A percentile compares a stretch with the other conserved stretches of the same genome.
phyloP scores from a whole-genome alignment of 1,140 invertebrate species.

The Dreissena polymorpha region DNA sequence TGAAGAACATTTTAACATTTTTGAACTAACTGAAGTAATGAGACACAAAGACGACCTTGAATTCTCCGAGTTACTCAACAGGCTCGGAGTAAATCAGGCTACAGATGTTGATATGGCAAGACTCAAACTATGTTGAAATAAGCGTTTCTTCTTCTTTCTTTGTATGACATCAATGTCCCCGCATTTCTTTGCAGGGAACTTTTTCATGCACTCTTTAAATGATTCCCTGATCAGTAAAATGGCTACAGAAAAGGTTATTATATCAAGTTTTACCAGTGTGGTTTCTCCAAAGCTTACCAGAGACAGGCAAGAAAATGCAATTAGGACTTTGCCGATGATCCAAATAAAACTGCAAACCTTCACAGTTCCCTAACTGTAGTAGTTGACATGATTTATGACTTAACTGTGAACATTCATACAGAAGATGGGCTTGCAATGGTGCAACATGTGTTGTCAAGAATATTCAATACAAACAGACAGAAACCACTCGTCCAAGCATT shows the following conservation, averaged over 20 bases:
- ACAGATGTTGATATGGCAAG: not conserved
- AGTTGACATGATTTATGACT: slow-evolving; percentile 41
- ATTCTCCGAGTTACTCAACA: too few relatives aligned
- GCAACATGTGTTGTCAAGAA: slow-evolving; percentile 23
- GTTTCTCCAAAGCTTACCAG: too few relatives aligned
- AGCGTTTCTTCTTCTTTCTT: not conserved
- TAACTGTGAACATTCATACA: too few relatives aligned
- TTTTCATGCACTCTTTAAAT: slow-evolving; percentile 26
- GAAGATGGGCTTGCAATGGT: slow-evolving; percentile 35
- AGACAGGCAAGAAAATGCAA: too few relatives aligned
- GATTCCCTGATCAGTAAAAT: not conserved
- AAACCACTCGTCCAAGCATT: too few relatives aligned
- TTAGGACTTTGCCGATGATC: slow-evolving; percentile 9
- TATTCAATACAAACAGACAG: not conserved
- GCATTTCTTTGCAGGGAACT: slow-evolving; percentile 5
- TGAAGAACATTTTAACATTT: too few relatives aligned
- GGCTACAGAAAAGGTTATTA: too few relatives aligned
- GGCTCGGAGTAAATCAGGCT: too few relatives aligned
- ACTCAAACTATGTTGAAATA: not conserved
- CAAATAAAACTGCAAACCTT: slow-evolving; percentile 24
- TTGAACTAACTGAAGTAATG: too few relatives aligned
- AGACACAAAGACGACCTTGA: too few relatives aligned
- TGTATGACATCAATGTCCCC: not conserved
- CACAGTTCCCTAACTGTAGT: slow-evolving; percentile 14
- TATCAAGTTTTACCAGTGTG: too few relatives aligned